Evolutionary conservation across 1,140 invertebrate genomes (phyloP).

Genomic region (Brachystomella parvula): DNA sequence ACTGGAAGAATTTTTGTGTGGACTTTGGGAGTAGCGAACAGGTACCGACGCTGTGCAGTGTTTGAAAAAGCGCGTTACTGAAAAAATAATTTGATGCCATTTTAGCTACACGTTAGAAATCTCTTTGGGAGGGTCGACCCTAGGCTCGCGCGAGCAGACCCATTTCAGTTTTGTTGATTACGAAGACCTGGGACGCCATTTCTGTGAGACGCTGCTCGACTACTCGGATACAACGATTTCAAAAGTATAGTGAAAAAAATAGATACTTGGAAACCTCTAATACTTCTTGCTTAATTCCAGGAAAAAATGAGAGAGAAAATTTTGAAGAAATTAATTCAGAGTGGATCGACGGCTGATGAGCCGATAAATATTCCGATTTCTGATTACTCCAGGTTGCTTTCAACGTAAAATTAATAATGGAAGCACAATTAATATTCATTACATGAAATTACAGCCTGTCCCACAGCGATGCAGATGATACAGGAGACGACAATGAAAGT

Average conservation of each 20-base stretch:
- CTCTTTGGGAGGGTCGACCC: slow-evolving; percentile 77
- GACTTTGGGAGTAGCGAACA: slow-evolving; percentile 83
- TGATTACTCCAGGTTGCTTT: slow-evolving; percentile 67
- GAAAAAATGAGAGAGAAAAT: slow-evolving; percentile 70
- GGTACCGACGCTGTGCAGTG: too few species aligned
- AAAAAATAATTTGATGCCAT: neutral
- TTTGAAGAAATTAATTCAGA: slow-evolving; percentile 64
- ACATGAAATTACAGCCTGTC: slow-evolving; percentile 25
- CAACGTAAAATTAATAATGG: neutral
- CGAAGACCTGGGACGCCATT: slow-evolving; percentile 72
- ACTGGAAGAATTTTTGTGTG: slow-evolving; percentile 86
- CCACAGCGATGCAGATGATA: slow-evolving; percentile 33
- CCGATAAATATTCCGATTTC: slow-evolving; percentile 73
- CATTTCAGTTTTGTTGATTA: slow-evolving; percentile 77
- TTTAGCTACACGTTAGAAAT: slow-evolving; percentile 89
- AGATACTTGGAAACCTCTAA: slow-evolving; percentile 10
- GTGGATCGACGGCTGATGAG: slow-evolving; percentile 77
- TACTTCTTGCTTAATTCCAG: slow-evolving; percentile 43
- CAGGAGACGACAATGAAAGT: slow-evolving; percentile 18
- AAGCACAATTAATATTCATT: slow-evolving; percentile 7
- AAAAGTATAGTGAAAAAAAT: slow-evolving; percentile 17
- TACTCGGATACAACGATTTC: slow-evolving; percentile 20
- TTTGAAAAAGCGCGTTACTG: neutral
- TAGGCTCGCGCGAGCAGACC: slow-evolving; percentile 64
- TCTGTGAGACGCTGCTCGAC: slow-evolving; percentile 84